Conservation (phyloP, 1,140 invertebrate genomes). For the Centruroides sculpturatus region DNA sequence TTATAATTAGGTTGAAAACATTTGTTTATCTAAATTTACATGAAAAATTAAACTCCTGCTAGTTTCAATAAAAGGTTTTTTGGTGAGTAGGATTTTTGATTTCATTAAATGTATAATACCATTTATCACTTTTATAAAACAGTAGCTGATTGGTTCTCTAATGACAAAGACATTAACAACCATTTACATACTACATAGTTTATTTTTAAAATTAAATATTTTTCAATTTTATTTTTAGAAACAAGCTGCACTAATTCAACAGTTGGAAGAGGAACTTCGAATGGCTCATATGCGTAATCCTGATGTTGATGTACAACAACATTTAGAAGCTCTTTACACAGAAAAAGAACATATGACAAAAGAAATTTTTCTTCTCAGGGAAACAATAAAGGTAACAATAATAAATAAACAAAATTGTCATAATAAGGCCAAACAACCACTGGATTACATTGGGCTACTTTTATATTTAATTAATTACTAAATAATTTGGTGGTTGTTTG, state of each 20-base stretch:
- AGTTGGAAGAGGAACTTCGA: constrained; percentile 77
- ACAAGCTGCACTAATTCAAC: constrained; percentile 86
- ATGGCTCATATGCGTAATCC: constrained; percentile 57
- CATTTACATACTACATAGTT: too few relatives aligned
- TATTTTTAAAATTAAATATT: too few relatives aligned
- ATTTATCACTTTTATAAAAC: too few relatives aligned
- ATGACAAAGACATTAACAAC: too few relatives aligned
- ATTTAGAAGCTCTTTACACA: constrained; percentile 77
- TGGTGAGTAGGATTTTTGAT: too few relatives aligned
- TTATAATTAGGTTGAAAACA: too few relatives aligned
- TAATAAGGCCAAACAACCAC: not conserved
- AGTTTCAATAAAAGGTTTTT: too few relatives aligned
- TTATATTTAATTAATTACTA: not conserved
- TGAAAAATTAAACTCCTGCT: too few relatives aligned
- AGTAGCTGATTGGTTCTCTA: too few relatives aligned
- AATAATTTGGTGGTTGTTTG: not conserved
- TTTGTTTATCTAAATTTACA: too few relatives aligned
- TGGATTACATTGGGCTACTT: not conserved
- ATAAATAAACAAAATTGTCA: not conserved
- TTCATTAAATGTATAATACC: too few relatives aligned
- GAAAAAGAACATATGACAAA: constrained; percentile 90
- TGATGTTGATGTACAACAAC: constrained; percentile 75
- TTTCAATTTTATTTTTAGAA: constrained; percentile 47
- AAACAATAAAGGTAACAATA: constrained; percentile 71
- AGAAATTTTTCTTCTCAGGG: constrained; percentile 84